Base-by-base conservation (phyloP, 1,140 invertebrate species). In the Wasmannia auropunctata region DNA sequence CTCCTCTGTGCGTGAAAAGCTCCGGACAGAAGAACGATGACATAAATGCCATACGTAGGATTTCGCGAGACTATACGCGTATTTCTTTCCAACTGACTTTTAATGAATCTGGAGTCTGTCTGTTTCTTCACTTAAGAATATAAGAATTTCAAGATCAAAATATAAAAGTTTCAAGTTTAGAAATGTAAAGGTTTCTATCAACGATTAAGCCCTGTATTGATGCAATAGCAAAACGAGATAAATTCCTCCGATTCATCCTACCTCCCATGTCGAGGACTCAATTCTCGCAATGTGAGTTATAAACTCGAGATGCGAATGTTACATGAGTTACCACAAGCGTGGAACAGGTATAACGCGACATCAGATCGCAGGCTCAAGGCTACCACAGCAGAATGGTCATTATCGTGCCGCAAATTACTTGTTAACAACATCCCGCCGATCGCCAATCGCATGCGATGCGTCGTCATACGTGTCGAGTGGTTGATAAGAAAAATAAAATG, bases 371-470 rank as follows among this genome's bases (percentile, higher is more conserved):
- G 51, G 51, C 79, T 83, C 79, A 83, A 83, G 79, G 67, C 51
- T 74, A 83, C 51, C 37, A 63, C 60, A 43, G 67, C 67, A 22
- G 79, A 83, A 74, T 83, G 54, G 67, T 83, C 67, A 83, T 83
- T 83, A 83, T 83, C 79, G 67, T 74, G 54, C 77, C 77, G 37
- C 67, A 74, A 83, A 83, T 83, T 83, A 74, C 79, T 28, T 58
- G 67, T 58, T 83, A 83, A 83, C 79, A 83, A 74, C 79, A 43
- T 70, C 40, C 58, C 75, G 58, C 28, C 60, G 14, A 74, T 70
- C 65, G 51, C 67, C 34, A 60, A 79, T 80, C 37, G 43, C 49
- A 46, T 37, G 51, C 67, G 51, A 72, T 60, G 37, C 79, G n/a
- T 25, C 67, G 37, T 72, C 51, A 31, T 81, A 81, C 14, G 28